Evolutionary conservation across 2,113 vertebrate species (phyloP).

Genomic region (Coturnix japonica): DNA sequence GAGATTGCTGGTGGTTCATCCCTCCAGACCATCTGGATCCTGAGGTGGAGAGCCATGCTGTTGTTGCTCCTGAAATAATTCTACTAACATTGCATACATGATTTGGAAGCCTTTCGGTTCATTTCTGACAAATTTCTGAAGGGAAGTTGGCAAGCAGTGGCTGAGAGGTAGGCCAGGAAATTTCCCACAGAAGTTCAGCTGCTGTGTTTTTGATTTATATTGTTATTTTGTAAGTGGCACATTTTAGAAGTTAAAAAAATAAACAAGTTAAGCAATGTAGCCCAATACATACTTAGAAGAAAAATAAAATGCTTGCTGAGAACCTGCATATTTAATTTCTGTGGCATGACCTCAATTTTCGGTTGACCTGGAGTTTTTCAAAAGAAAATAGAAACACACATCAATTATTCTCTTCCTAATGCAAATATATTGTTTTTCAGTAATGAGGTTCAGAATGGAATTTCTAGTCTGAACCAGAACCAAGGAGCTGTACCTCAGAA

Average conservation of each 20-base stretch:
- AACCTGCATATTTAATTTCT: neutral
- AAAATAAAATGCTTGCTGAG: neutral
- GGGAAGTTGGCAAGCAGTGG: constrained; percentile 18
- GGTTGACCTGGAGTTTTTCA: neutral
- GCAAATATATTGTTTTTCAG: neutral
- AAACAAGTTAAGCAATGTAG: neutral
- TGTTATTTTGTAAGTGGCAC: constrained; percentile 41
- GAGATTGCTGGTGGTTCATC: neutral
- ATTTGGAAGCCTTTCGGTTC: constrained; percentile 30
- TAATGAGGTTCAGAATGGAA: constrained; percentile 27
- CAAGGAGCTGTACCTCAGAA: neutral
- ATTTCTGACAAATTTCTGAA: constrained; percentile 57
- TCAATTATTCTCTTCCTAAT: neutral
- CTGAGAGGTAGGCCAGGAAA: constrained; percentile 21
- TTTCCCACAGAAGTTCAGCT: constrained; percentile 55
- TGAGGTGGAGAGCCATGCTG: neutral
- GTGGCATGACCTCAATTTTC: neutral
- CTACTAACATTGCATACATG: constrained; percentile 16
- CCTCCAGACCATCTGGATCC: neutral
- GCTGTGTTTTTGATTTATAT: constrained; percentile 45
- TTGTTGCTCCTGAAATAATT: constrained; percentile 43
- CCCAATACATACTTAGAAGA: neutral
- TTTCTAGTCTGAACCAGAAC: constrained; percentile 17
- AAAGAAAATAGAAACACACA: constrained; percentile 20
- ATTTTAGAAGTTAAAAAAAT: constrained; percentile 14